Percentiles rank a stretch among this genome's conserved stretches.
Evolutionary conservation across 2,888 invertebrate genomes (phyloP).

Genomic region (Pheosia tremula): DNA sequence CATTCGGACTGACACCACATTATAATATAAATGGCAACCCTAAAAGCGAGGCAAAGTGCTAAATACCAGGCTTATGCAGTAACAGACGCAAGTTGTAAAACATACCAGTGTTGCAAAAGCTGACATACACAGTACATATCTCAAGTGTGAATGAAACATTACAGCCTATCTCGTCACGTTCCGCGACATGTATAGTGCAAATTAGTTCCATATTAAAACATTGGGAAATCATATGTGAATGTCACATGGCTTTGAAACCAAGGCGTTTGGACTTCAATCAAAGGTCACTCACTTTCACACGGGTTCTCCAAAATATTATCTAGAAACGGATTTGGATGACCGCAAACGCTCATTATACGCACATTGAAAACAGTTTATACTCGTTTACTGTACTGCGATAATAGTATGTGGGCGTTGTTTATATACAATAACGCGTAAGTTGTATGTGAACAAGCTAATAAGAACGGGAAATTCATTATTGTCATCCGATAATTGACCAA

Average conservation of each 20-base stretch:
- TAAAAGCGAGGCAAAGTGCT: too few species aligned
- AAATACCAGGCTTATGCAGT: too few species aligned
- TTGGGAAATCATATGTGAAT: conserved; percentile 3
- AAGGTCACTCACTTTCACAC: background rate
- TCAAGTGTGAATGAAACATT: background rate
- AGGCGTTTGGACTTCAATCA: background rate
- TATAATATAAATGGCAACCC: too few species aligned
- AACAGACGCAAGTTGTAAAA: too few species aligned
- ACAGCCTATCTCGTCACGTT: background rate
- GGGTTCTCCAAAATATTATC: background rate
- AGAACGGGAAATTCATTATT: too few species aligned
- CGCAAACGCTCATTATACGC: background rate
- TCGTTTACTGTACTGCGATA: too few species aligned
- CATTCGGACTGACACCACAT: too few species aligned
- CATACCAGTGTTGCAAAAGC: background rate
- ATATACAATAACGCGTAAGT: too few species aligned
- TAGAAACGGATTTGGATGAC: background rate
- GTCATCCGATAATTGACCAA: too few species aligned
- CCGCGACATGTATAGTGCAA: background rate
- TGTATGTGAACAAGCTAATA: too few species aligned
- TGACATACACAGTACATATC: background rate
- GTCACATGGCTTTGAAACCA: background rate
- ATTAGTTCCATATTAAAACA: background rate
- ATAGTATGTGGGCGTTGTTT: too few species aligned
- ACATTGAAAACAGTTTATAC: too few species aligned